Evolutionary conservation across 2,888 invertebrate species (phyloP), one percentile per base, ranked within the genome.

Genomic region (Tethea ocularis): DNA sequence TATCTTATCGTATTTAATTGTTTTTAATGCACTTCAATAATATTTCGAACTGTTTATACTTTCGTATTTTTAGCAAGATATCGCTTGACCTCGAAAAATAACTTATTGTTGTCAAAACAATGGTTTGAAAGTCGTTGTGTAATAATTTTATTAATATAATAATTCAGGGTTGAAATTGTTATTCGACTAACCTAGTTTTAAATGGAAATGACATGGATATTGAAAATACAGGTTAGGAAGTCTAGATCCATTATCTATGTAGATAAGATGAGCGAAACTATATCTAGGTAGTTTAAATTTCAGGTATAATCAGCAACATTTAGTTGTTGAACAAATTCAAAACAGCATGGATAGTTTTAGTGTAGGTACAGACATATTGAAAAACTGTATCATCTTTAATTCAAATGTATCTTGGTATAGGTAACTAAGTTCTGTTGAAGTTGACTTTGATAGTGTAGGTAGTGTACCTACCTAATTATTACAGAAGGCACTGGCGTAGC

Each of bases 1-100:
- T 36, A 46, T 46, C 46, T 36, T 62, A 63, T 62, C 62, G 67
- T 64, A 68, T 67, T 66, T 41, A 41, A 58, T 60, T 62, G 63
- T 71, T 69, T 66, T 64, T 61, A 69, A 64, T 65, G 61, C 63
- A 67, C 29, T 61, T 63, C 60, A 62, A 63, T 59, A 63, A 63
- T 59, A 62, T 58, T 59, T 15, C 51, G 17, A 41, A 20, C 10
- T 46, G 46, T 46, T 46, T 46, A 20, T 46, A 46, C 20, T 46
- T 23, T 38, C 56, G 33, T 56, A 46, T 55, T 59, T 51, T 15
- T 38, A 38, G 38, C 38, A 38, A 20, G 46, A 8, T 46, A 46
- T 46, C 46, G 8, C 36, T 57, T 57, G 29, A 24, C 52, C 55
- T 61, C 56, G 22, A 15, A 38, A 20, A 23, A 52, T 53, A 23